These are phyloP conservation scores for Prochilodus magdalenae DNA, from an alignment of 2,113 vertebrate species.

Conservation along the genomic window DNA sequence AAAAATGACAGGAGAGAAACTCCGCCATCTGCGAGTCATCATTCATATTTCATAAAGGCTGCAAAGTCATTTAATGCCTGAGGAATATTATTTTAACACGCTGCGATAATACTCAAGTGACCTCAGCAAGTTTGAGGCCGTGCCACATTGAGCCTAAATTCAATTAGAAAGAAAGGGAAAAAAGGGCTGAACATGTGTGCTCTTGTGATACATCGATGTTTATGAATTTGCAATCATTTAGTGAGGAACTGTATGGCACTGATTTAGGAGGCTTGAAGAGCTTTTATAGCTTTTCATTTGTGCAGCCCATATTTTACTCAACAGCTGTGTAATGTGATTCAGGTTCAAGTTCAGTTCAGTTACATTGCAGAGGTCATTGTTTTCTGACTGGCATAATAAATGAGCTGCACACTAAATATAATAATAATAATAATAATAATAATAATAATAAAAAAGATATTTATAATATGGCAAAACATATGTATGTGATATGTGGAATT, in stretches of 20 bases:
- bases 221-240: conserved; percentile 42
- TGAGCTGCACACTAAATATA: neutral
- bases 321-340: neutral
- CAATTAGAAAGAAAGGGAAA: neutral
- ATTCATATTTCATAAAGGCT: conserved; percentile 41
- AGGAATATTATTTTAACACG: conserved; percentile 23
- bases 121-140: neutral
- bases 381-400: neutral
- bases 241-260: conserved; percentile 17
- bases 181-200: neutral
- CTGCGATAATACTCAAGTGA: conserved; percentile 1
- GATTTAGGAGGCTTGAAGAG: conserved; percentile 25
- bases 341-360: conserved; percentile 32
- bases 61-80: conserved; percentile 11
- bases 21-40: conserved; percentile 49
- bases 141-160: conserved; percentile 9
- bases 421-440: neutral
- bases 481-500: no score
- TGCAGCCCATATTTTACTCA: conserved; percentile 16
- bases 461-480: no score
- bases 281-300: conserved; percentile 23
- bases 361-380: neutral
- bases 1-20: conserved; percentile 18
- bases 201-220: conserved; percentile 28
- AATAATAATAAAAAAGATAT: no score